These are phyloP conservation scores for Tragelaphus imberbis DNA, from an alignment of 2,113 vertebrate genomes.

Conservation along the genomic window DNA sequence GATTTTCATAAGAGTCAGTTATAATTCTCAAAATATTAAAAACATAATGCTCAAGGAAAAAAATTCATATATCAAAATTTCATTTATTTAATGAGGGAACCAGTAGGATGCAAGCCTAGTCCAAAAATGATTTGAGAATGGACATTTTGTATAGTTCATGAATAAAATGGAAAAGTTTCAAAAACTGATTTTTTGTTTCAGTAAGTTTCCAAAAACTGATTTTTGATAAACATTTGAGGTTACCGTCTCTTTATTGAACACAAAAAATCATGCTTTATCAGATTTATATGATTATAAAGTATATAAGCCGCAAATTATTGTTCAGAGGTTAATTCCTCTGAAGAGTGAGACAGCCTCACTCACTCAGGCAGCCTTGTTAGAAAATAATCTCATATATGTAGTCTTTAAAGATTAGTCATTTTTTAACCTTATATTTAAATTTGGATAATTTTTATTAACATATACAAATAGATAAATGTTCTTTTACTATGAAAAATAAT, in stretches of 20 bases:
- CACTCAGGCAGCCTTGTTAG: not conserved
- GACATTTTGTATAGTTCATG: not conserved
- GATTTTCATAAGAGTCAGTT: not conserved
- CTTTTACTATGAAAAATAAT: not conserved
- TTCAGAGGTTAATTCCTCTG: not conserved
- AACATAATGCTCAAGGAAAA: not conserved
- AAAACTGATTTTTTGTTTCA: not conserved
- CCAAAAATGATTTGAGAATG: not conserved
- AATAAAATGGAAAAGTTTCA: not conserved
- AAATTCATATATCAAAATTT: not conserved
- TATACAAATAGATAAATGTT: not conserved
- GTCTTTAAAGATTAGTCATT: not conserved
- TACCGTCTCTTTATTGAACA: not conserved
- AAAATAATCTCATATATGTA: not conserved
- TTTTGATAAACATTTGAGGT: not conserved
- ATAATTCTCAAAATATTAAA: not conserved
- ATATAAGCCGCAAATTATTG: not conserved
- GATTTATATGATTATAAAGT: not conserved
- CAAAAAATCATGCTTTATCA: not conserved
- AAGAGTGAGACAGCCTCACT: not conserved
- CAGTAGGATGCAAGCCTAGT: not conserved
- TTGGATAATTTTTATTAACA: not conserved
- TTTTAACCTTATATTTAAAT: not conserved
- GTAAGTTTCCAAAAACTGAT: not conserved
- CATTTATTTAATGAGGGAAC: not conserved